phyloP scores from a whole-genome alignment of 2,113 vertebrate species.

The Leptosomus discolor region DNA sequence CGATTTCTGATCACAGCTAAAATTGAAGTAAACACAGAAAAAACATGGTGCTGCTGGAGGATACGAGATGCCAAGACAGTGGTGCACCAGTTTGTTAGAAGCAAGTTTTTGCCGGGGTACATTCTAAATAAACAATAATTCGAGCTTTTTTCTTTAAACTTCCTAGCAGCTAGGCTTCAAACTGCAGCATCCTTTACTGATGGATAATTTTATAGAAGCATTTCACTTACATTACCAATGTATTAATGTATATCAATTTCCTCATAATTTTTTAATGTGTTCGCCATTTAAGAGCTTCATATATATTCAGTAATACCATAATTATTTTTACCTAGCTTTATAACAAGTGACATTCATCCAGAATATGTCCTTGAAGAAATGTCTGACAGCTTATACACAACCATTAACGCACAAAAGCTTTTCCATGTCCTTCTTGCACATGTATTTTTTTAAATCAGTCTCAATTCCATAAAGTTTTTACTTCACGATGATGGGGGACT shows the following conservation, averaged over 20 bases:
- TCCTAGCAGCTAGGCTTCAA: neutral
- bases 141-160: neutral
- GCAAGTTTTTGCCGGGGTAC: neutral
- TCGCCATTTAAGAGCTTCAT: neutral
- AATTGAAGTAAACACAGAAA: neutral
- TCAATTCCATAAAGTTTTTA: neutral
- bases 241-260: neutral
- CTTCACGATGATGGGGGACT: neutral
- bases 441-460: neutral
- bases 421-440: neutral
- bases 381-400: neutral
- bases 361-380: neutral
- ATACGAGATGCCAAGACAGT: neutral
- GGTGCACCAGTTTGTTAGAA: too few species aligned
- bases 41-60: neutral
- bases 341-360: neutral
- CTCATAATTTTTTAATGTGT: neutral
- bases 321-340: neutral
- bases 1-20: neutral
- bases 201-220: neutral
- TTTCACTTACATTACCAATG: neutral
- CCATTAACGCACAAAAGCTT: neutral
- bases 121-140: neutral
- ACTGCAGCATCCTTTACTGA: neutral
- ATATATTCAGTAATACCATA: neutral